phyloP scores from a whole-genome alignment of 1,140 invertebrate species.

The Halictus rubicundus region DNA sequence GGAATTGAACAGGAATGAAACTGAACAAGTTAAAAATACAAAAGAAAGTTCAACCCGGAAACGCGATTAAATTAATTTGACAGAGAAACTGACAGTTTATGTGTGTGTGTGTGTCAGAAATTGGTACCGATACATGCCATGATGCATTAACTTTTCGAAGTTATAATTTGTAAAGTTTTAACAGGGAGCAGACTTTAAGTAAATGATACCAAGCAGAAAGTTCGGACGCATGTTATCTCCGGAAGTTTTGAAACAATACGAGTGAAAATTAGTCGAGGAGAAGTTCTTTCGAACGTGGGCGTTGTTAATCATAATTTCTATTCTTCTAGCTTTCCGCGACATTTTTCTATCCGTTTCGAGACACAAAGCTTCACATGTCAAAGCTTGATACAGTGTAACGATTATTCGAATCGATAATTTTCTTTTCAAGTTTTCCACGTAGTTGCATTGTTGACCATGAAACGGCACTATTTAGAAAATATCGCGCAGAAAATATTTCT shows the following conservation, averaged over 20 bases:
- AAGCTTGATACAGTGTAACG: too few species aligned
- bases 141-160: neutral
- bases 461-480: too few species aligned
- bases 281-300: neutral
- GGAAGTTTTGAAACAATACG: neutral
- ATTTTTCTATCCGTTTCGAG: neutral
- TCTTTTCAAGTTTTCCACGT: too few species aligned
- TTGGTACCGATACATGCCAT: neutral
- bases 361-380: too few species aligned
- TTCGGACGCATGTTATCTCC: neutral
- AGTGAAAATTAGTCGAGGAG: neutral
- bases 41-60: too few species aligned
- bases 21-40: too few species aligned
- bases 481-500: too few species aligned
- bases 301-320: neutral
- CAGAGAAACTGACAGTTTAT: neutral
- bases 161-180: conserved; percentile 6
- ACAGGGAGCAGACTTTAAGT: neutral
- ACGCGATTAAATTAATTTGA: too few species aligned
- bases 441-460: neutral
- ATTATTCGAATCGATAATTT: too few species aligned
- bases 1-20: too few species aligned
- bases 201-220: neutral
- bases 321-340: neutral
- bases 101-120: neutral